Evolutionary conservation across 2,113 vertebrate species (phyloP), one percentile per base, ranked within the genome.

Genomic region (Dipodomys stephensi): DNA sequence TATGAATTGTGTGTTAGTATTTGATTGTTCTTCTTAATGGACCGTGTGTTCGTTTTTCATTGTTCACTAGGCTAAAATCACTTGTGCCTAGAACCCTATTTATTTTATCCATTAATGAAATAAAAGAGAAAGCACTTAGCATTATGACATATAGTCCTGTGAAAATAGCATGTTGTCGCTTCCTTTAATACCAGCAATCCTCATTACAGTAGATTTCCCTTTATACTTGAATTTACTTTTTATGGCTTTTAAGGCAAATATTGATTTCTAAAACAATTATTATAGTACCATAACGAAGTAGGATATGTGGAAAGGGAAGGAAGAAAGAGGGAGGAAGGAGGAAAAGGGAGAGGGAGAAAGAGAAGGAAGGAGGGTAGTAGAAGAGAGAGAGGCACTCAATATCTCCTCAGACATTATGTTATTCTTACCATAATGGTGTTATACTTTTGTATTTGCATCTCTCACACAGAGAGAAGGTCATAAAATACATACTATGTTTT

Each of bases 11-110:
- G 39, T 39, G 39, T 39, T 39, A 39, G 39, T 39, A 39, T 5
- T 39, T 39, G 39, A 39, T 39, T 39, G 39, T 44, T 60, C 71
- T 83, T 91, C 81, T 88, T 39, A 80, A 87, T 87, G 72, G 86
- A 67, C 73, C 39, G 10, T 30, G 22, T 46, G n/a, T 71, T 46
- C 7, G 20, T 27, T 78, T 71, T 87, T 67, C 82, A 76, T 60
- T 78, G 27, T 49, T 88, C 32, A 62, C 28, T 76, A 49, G 18
- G 15, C 49, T 35, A 77, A 83, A 22, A 4, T 71, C 57, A 25
- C 44, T 0, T 57, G 30, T 69, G 4, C 62, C 83, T 90, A 86
- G 15, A 60, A 78, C 25, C 32, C 71, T 80, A 25, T 89, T 67
- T 71, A 76, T 74, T 46, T 49, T 74, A 32, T 39, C 5, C 60